These are phyloP conservation scores for Synanthedon andrenaeformis DNA, from an alignment of 2,888 invertebrate genomes.

Conservation along the genomic window DNA sequence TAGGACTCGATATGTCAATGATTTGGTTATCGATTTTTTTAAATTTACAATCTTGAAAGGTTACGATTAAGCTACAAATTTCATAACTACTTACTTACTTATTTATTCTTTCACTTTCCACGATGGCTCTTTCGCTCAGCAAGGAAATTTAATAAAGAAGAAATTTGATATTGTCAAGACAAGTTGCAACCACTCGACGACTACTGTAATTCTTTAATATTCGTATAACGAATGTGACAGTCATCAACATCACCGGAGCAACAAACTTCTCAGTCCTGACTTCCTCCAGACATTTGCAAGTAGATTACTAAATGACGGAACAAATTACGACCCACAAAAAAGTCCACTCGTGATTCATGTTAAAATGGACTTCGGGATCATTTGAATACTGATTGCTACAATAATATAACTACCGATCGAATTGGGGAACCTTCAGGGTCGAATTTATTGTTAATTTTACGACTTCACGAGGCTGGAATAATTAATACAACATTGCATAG, in stretches of 20 bases:
- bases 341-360: not conserved
- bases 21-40: too few species aligned
- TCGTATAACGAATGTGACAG: constrained; percentile 9
- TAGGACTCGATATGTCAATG: too few species aligned
- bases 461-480: too few species aligned
- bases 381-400: not conserved
- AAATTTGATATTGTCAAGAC: constrained; percentile 50
- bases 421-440: too few species aligned
- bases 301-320: constrained; percentile 21
- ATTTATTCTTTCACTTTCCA: too few species aligned
- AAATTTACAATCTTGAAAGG: too few species aligned
- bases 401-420: too few species aligned
- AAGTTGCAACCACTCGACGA: constrained; percentile 6
- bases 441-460: too few species aligned
- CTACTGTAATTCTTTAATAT: constrained; percentile 12
- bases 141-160: constrained; percentile 58
- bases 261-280: constrained; percentile 16
- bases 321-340: constrained; percentile 9
- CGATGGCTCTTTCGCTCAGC: constrained; percentile 3
- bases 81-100: too few species aligned
- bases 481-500: too few species aligned
- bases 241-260: constrained; percentile 11
- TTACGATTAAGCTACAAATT: too few species aligned
- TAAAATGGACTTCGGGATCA: not conserved
- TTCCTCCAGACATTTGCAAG: constrained; percentile 21